These are phyloP conservation scores for Ciconia maguari DNA, from an alignment of 2,113 vertebrate species.

Conservation along the genomic window DNA sequence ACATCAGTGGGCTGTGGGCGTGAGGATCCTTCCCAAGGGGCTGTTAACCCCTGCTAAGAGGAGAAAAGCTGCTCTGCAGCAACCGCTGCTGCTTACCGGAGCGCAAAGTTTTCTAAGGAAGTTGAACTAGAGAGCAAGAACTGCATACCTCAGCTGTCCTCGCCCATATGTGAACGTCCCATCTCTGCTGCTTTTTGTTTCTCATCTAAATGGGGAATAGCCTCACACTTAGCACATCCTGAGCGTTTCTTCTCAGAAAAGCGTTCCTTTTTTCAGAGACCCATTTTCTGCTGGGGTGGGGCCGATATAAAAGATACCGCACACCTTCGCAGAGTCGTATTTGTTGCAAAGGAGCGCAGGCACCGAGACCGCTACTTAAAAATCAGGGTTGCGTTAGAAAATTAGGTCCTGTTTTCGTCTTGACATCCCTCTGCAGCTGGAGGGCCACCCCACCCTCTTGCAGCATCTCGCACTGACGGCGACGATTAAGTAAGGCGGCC, in stretches of 20 bases:
- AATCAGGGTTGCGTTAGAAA: accelerated
- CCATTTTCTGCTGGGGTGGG: not conserved
- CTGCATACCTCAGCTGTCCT: accelerated
- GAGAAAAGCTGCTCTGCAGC: not conserved
- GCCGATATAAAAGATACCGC: accelerated
- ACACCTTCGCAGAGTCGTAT: accelerated
- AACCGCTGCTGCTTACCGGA: not conserved
- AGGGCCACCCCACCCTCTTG: not conserved
- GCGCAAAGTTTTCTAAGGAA: not conserved
- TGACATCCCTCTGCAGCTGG: accelerated
- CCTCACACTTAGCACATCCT: not conserved
- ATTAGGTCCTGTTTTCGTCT: accelerated
- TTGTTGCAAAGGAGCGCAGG: not conserved
- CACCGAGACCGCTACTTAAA: accelerated
- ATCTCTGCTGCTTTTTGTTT: not conserved
- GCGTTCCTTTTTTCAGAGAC: not conserved
- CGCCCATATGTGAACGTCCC: accelerated
- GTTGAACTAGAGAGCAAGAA: not conserved
- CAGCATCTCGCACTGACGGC: accelerated
- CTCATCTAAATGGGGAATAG: not conserved
- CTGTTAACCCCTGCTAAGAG: too few relatives aligned
- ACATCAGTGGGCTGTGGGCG: accelerated
- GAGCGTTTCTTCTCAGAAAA: not conserved
- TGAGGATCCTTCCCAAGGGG: not conserved
- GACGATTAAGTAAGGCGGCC: accelerated